A percentile compares a stretch with the other conserved stretches of the same genome.
Conservation (phyloP, 2,113 vertebrate genomes). For the Pedionomus torquatus region DNA sequence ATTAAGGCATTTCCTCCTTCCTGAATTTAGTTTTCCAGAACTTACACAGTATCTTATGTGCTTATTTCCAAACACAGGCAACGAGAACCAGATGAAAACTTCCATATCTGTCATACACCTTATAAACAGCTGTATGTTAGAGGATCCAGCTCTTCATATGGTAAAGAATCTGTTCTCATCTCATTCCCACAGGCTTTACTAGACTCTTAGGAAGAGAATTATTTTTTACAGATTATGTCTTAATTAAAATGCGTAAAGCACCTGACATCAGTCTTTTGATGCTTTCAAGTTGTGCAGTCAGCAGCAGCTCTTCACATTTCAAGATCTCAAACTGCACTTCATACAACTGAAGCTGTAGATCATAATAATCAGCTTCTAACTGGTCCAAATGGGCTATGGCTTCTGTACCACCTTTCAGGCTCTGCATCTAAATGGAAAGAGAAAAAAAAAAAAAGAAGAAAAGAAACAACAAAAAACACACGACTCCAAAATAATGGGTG, state of each 20-base stretch:
- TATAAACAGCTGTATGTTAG: neutral
- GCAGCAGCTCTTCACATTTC: constrained; percentile 92
- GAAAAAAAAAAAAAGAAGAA: neutral
- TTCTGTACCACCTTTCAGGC: constrained; percentile 89
- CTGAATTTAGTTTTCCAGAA: neutral
- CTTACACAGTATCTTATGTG: neutral
- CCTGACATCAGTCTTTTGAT: constrained; percentile 92
- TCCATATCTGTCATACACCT: neutral
- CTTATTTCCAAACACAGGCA: neutral
- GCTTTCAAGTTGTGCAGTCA: constrained; percentile 94
- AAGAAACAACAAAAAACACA: neutral
- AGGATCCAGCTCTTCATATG: neutral
- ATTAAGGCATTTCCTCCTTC: neutral
- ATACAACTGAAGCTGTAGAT: constrained; percentile 94
- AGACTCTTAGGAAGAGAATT: neutral
- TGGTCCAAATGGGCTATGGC: constrained; percentile 90
- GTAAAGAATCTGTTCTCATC: neutral
- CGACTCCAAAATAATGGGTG: neutral
- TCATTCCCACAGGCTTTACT: neutral
- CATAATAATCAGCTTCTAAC: constrained; percentile 96
- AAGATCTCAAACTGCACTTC: constrained; percentile 96
- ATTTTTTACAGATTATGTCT: neutral
- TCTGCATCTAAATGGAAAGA: constrained; percentile 87
- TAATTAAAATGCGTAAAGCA: constrained; percentile 65
- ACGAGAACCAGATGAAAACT: neutral